Evolutionary conservation across 2,797 vertebrate species (phyloP), one percentile per base, ranked within the genome.

Genomic region (Pangasius larnaudii): DNA sequence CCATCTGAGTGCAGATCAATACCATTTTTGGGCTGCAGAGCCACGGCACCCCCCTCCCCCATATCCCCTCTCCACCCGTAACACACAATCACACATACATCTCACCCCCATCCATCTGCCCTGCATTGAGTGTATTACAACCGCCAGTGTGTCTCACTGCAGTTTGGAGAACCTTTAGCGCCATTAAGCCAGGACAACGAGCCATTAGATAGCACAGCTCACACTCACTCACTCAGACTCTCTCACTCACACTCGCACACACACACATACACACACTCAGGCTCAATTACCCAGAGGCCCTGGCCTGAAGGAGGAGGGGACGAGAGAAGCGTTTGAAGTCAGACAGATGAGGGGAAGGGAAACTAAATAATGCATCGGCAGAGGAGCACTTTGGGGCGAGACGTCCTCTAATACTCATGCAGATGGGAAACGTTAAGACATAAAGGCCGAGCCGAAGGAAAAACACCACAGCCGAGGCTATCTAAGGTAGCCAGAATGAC

Each of bases 121-220:
- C 91, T 91, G 93, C 93, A 85, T 90, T 56, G 93, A 94, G 94
- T 94, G 94, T 93, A 95, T 95, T 93, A 94, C 53, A 24, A 91
- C 91, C 87, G 89, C 88, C 85, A 92, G 91, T 87, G 91, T 90
- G 91, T 92, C 94, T 93, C 46, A 46, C 46, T 46, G 8, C 46
- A 46, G 87, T 93, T 93, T 90, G 81, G 51, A 53, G 51, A 53
- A 53, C 51, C 11, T 53, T 53, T 56, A 92, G 90, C 89, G 90
- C 92, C 93, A 95, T 95, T 95, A 95, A 93, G 88, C 92, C 91
- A 80, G 49, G 63, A 89, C 79, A 89, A 90, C 65, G 56, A 90
- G 91, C 91, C 92, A 92, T 92, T 91, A 92, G 84, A 75, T 79
- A 85, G 78, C 86, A 88, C 85, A 86, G 71, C 94, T 86, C 53